Evolutionary conservation across 2,797 vertebrate species (phyloP), one percentile per base, ranked within the genome.

Genomic region (Petrocephalus sullivani): DNA sequence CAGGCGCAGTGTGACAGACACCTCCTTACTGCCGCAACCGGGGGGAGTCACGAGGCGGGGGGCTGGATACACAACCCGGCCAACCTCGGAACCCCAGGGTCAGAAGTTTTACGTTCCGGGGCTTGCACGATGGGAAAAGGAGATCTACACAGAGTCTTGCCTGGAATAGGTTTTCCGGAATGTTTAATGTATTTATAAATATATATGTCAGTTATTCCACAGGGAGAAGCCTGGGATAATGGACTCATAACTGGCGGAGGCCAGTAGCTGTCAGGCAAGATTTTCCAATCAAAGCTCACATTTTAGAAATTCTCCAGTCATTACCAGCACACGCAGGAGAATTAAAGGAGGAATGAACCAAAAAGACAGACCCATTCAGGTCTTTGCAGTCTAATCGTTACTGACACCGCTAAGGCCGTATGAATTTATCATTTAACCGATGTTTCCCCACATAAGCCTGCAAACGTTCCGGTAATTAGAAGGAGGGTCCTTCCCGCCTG

Each of bases 1-100:
- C 95, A 95, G 94, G 93, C 93, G 92, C 90, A 75, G 91, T 93
- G 93, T 95, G 94, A 95, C 93, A 92, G 93, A 95, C 93, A 90
- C 91, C 89, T 87, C 93, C 93, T n/a, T 92, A 93, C 21, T 16
- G 12, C 23, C 53, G 84, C 56, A 86, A 28, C 6, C 1, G 28
- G 21, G 89, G 90, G 91, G 92, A 93, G 93, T 94, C 93, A 41
- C 6, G 7, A 4, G 16, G 1, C 51, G 53, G 58, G 37, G 58
- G 4, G 19, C 19, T 49, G n/a, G 21, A 37, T 10, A 14, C 0
- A 19, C 33, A 3, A 46, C 14, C 37, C 4, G 21, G 23, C 23
- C 19, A 23, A 28, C 21, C 6, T 1, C 2, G 4, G 46, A 51
- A 86, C 81, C 33, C 28, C 37, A 8, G 93, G 93, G 93, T 94